Evolutionary conservation across 2,888 invertebrate genomes (phyloP), one percentile per base, ranked within the genome.

Genomic region (Polydrusus tereticollis): DNA sequence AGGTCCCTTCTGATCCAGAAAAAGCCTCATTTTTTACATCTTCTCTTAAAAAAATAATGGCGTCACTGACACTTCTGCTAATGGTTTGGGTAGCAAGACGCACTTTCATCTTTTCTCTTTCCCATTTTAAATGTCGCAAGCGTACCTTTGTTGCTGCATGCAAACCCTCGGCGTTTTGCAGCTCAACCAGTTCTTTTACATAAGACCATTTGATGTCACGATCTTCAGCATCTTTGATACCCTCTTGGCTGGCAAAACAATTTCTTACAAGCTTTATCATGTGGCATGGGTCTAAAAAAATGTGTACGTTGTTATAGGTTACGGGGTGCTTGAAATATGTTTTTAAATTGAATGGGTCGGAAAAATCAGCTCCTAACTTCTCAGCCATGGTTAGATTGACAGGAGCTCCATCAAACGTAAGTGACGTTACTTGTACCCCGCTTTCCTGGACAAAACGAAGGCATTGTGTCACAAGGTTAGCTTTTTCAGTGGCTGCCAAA

Each of bases 301-400:
- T 55, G 29, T 29, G 26, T 6, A 52, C 12, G 2, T 52, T 8
- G 0, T 55, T 14, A 3, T 23, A 5, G 1, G 29, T 29, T 10
- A 26, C 29, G 1, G 55, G 55, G 7, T 55, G 55, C 1, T 1
- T 14, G 12, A 55, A 55, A 12, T 2, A 29, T 1, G 55, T 55
- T 14, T 64, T 58, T 26, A 77, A 38, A 26, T 73, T 67, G 8
- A 16, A 8, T 8, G 57, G 57, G 43, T 74, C 14, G 5, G 43
- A 62, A 38, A 77, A 71, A 63, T 75, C 63, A 18, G 69, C 74
- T n/a, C 77, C 73, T 29, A 77, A 57, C 3, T 68, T 59, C 29
- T 52, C 59, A 10, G 58, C 68, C 75, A 76, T 76, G 16, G 65
- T 41, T 5, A 55, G 16, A 4, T 36, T 36, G 10, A 8, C 10